These are phyloP conservation scores for Drosophila ogumai DNA, from an alignment of 1,140 invertebrate species.

Conservation along the genomic window DNA sequence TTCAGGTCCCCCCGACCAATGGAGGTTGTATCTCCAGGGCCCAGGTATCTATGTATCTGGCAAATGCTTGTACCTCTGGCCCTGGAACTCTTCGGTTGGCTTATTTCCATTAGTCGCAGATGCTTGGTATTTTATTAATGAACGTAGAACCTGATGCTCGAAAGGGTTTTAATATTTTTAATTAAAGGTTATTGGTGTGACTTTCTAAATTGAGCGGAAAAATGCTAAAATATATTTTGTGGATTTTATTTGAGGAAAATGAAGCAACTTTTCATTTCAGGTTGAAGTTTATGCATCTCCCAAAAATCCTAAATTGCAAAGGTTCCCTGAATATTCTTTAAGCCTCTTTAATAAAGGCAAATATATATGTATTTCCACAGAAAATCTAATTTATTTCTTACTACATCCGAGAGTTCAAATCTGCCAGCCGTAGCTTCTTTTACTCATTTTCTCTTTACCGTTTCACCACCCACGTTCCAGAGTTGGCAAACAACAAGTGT, in stretches of 20 bases:
- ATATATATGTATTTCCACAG: too few relatives aligned
- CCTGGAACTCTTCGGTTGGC: conserved; percentile 4
- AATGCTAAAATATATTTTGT: neutral
- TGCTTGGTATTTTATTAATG: conserved; percentile 5
- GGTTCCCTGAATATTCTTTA: neutral
- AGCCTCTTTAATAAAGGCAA: neutral
- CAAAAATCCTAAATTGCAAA: too few relatives aligned
- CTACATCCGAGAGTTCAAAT: neutral
- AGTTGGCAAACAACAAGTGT: conserved; percentile 61
- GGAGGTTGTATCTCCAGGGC: neutral
- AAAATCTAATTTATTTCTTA: conserved; percentile 15
- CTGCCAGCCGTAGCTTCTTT: neutral
- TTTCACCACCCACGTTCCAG: conserved; percentile 11
- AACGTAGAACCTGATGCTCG: neutral
- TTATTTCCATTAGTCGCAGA: conserved; percentile 5
- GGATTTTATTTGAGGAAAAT: too few relatives aligned
- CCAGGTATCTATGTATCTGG: conserved; percentile 9
- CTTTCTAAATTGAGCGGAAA: neutral
- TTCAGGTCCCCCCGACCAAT: conserved; percentile 15
- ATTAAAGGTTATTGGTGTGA: conserved; percentile 11
- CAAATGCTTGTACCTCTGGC: neutral
- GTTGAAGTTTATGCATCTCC: too few relatives aligned
- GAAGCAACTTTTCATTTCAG: too few relatives aligned
- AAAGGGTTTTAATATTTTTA: neutral
- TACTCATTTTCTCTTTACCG: neutral